Percentiles rank a stretch among this genome's conserved stretches.
Evolutionary conservation across 2,113 vertebrate species (phyloP).

Genomic region (Butastur rufipennis): DNA sequence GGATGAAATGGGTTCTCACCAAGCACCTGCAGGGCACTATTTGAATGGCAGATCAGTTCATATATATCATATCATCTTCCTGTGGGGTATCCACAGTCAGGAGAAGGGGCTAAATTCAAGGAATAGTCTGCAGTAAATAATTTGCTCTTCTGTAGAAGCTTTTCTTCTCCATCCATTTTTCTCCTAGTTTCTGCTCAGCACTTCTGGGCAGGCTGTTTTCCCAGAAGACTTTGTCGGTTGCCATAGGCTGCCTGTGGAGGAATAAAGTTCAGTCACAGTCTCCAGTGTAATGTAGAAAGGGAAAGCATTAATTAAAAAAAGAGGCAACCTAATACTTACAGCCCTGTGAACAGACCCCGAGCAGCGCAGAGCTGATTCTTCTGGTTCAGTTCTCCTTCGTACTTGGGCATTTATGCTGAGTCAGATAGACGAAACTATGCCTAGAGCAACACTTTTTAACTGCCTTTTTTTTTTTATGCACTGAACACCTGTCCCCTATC

Average conservation of each 20-base stretch:
- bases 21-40: neutral
- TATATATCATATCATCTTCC: neutral
- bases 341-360: neutral
- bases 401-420: neutral
- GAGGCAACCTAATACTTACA: neutral
- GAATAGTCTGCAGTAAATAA: neutral
- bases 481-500: neutral
- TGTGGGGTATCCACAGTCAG: neutral
- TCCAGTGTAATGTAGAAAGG: neutral
- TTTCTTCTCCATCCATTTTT: neutral
- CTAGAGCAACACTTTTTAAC: neutral
- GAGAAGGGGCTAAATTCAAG: neutral
- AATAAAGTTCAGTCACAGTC: constrained; percentile 3
- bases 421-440: neutral
- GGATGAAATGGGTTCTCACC: neutral
- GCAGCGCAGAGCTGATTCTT: neutral
- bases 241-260: neutral
- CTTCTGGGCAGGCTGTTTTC: neutral
- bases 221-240: neutral
- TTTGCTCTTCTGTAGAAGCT: neutral
- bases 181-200: neutral
- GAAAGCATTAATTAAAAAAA: constrained; percentile 38
- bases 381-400: neutral
- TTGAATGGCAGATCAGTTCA: neutral
- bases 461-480: neutral